A percentile compares a stretch with the other conserved stretches of the same genome.
phyloP scores from a whole-genome alignment of 2,888 invertebrate genomes.

The Teinopalpus imperialis region DNA sequence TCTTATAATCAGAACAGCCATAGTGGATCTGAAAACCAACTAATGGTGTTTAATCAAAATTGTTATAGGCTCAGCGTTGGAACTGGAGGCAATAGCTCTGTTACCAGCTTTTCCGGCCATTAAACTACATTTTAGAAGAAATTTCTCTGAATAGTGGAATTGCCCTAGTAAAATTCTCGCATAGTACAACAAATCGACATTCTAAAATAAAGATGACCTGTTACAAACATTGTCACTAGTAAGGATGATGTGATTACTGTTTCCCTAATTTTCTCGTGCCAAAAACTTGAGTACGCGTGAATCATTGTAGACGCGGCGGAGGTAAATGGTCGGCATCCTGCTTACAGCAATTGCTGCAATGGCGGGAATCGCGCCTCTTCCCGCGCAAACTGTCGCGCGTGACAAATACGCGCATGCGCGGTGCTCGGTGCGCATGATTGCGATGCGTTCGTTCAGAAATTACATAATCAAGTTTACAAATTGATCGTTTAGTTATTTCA shows the following conservation, averaged over 20 bases:
- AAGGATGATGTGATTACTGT: conserved; percentile 21
- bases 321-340: conserved; percentile 66
- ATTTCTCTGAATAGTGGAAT: no score
- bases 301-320: conserved; percentile 41
- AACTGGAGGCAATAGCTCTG: no score
- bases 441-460: conserved; percentile 24
- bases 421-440: no score
- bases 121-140: no score
- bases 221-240: no score
- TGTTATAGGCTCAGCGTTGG: no score
- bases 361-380: conserved; percentile 45
- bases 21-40: no score
- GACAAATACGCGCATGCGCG: conserved; percentile 4
- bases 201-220: conserved; percentile 6
- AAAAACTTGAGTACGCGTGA: conserved; percentile 46
- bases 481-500: conserved; percentile 10
- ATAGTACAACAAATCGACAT: no score
- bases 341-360: conserved; percentile 62
- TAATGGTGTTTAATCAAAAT: no score
- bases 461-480: conserved; percentile 29
- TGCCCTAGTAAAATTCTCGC: no score
- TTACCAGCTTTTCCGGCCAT: no score
- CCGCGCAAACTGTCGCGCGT: conserved; percentile 57
- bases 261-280: conserved; percentile 49
- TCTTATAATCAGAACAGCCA: no score